phyloP scores from a whole-genome alignment of 2,888 invertebrate genomes.

The Gymnoscelis rufifasciata region DNA sequence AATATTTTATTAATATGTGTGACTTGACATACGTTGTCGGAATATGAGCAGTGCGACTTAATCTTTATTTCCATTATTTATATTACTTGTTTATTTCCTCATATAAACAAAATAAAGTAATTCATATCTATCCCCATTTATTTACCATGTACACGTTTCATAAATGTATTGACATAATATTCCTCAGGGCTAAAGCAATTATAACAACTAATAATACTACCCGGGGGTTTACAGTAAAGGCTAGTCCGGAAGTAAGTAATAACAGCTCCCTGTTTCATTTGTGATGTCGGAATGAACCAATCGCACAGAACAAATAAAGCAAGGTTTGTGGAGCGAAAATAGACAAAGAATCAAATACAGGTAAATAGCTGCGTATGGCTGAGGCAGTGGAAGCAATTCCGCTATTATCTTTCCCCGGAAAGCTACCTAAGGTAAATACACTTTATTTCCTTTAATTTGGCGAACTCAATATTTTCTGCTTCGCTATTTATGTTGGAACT shows the following conservation, averaged over 20 bases:
- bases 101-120: too few species aligned
- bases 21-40: too few species aligned
- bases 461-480: constrained; percentile 6
- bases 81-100: too few species aligned
- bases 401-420: constrained; percentile 50
- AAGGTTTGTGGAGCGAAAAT: constrained; percentile 69
- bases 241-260: constrained; percentile 62
- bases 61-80: too few species aligned
- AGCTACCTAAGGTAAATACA: constrained; percentile 38
- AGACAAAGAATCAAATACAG: constrained; percentile 74
- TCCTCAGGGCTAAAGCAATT: too few species aligned
- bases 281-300: constrained; percentile 68
- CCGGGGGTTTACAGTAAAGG: constrained; percentile 26
- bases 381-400: constrained; percentile 54
- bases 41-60: too few species aligned
- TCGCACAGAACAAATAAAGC: constrained; percentile 69
- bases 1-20: too few species aligned
- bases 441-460: constrained; percentile 29
- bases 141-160: too few species aligned
- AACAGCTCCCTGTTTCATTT: constrained; percentile 58
- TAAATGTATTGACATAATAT: too few species aligned
- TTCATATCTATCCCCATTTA: too few species aligned
- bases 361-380: constrained; percentile 68
- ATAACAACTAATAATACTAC: too few species aligned
- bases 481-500: neutral